Evolutionary conservation across 2,113 vertebrate species (phyloP).

Genomic region (Hepsetus odoe): DNA sequence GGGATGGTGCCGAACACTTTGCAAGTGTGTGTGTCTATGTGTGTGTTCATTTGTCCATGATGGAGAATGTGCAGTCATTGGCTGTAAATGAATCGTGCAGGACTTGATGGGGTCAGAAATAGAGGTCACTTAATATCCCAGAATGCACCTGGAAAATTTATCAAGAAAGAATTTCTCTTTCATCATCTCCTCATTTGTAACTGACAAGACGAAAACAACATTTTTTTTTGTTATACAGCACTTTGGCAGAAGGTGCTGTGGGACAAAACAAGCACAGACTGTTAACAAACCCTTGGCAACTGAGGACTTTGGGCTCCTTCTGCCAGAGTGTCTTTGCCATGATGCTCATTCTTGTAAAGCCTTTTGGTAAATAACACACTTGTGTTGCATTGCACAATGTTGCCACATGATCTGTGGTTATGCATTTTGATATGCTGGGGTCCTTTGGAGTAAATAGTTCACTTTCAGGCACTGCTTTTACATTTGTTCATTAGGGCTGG

Average conservation of each 20-base stretch:
- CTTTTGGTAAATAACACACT: conserved; percentile 17
- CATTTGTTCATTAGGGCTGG: too few species aligned
- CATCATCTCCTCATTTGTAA: neutral
- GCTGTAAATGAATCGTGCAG: neutral
- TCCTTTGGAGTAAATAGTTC: too few species aligned
- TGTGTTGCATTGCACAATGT: conserved; percentile 1
- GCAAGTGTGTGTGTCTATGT: conserved; percentile 1
- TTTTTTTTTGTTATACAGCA: neutral
- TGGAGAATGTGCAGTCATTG: neutral
- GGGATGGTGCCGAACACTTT: neutral
- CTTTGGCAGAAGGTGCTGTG: neutral
- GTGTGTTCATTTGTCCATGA: conserved; percentile 7
- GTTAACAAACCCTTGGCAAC: neutral
- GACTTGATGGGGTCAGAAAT: conserved; percentile 19
- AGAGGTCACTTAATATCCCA: neutral
- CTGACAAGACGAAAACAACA: neutral
- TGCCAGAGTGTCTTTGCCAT: neutral
- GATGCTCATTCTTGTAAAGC: neutral
- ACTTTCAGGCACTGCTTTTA: too few species aligned
- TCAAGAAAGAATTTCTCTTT: neutral
- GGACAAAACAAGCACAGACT: neutral
- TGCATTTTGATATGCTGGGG: too few species aligned
- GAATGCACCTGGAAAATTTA: neutral
- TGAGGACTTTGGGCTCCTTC: neutral
- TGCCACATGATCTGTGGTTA: too few species aligned